Percentiles rank a stretch among this genome's conserved stretches.
Evolutionary conservation across 2,113 vertebrate genomes (phyloP).

Genomic region (Rallus limicola): DNA sequence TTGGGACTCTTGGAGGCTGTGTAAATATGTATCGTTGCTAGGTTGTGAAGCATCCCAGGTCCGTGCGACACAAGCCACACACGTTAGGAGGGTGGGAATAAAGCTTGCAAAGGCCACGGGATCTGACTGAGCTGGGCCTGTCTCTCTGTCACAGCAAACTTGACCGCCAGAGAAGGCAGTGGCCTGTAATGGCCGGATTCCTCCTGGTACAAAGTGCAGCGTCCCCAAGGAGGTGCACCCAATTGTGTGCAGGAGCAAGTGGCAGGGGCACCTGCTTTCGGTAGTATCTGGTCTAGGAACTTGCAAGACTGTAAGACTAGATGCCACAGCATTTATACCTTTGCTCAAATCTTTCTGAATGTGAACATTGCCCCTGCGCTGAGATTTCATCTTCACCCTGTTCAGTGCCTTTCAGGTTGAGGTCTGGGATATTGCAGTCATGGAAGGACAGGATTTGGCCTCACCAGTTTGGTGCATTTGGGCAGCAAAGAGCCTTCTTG

Average conservation of each 20-base stretch:
- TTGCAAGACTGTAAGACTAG: neutral
- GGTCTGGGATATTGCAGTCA: neutral
- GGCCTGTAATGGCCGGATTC: fast-evolving
- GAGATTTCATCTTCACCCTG: neutral
- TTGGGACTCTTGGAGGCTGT: neutral
- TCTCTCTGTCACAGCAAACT: fast-evolving
- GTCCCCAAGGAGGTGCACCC: neutral
- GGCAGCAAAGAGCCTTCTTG: neutral
- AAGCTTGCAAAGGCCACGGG: neutral
- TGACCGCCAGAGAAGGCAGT: neutral
- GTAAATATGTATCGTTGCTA: neutral
- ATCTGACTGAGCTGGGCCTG: neutral
- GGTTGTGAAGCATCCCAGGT: neutral
- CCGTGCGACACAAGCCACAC: neutral
- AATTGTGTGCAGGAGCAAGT: neutral
- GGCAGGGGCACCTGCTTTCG: neutral
- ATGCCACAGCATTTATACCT: neutral
- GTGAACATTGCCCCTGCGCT: fast-evolving
- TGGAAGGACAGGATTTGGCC: neutral
- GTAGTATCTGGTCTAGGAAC: neutral
- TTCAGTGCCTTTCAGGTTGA: neutral
- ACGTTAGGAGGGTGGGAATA: fast-evolving
- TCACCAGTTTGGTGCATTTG: neutral
- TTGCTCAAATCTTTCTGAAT: neutral
- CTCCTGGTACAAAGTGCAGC: neutral